Conservation (phyloP, 2,888 invertebrate genomes). For the Ectemnius continuus region DNA sequence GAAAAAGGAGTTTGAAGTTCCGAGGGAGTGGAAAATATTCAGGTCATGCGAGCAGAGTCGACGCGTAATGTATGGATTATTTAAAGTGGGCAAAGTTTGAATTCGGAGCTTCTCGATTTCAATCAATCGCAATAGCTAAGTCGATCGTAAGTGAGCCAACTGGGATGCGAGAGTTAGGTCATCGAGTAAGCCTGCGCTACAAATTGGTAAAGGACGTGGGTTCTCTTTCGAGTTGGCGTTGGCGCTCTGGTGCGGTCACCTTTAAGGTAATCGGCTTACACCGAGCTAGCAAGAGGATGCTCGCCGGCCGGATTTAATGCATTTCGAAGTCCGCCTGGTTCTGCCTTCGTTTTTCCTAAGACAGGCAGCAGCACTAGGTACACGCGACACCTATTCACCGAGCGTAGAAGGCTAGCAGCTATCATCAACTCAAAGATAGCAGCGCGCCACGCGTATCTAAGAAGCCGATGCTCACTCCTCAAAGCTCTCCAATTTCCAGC, state of each 20-base stretch:
- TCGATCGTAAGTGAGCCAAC: too few relatives aligned
- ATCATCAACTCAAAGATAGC: neutral
- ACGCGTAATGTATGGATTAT: too few relatives aligned
- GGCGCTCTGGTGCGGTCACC: slow-evolving; percentile 32
- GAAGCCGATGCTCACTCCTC: neutral
- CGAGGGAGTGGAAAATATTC: too few relatives aligned
- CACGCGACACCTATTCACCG: slow-evolving; percentile 19
- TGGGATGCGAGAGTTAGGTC: too few relatives aligned
- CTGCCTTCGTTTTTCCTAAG: neutral
- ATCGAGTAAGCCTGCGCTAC: too few relatives aligned
- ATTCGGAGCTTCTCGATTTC: too few relatives aligned
- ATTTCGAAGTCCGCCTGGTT: slow-evolving; percentile 37
- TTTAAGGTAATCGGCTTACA: slow-evolving; percentile 30
- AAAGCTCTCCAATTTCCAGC: slow-evolving; percentile 19
- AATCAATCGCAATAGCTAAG: too few relatives aligned
- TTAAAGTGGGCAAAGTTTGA: too few relatives aligned
- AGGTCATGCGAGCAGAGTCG: too few relatives aligned
- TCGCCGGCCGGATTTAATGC: slow-evolving; percentile 43
- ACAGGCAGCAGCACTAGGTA: slow-evolving; percentile 15
- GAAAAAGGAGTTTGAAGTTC: too few relatives aligned
- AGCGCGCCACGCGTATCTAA: neutral
- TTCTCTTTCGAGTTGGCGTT: too few relatives aligned
- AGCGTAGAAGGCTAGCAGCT: neutral
- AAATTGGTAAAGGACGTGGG: too few relatives aligned
- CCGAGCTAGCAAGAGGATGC: neutral